A percentile compares a stretch with the other conserved stretches of the same genome.
Evolutionary conservation across 2,888 invertebrate genomes (phyloP).

Genomic region (Thecophora atra): DNA sequence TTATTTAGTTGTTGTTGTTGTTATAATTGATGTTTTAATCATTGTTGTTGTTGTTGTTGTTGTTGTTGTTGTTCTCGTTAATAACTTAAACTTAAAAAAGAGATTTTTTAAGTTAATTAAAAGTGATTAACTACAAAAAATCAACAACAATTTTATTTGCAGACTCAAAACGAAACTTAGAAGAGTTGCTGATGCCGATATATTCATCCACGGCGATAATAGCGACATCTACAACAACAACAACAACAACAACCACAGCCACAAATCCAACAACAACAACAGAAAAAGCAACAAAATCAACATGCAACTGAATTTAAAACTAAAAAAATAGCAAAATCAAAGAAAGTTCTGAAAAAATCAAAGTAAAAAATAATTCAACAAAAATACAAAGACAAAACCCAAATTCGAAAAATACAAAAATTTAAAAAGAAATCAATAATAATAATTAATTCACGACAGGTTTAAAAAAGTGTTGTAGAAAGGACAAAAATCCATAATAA

Average conservation of each 20-base stretch:
- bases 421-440: not conserved
- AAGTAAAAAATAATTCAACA: not conserved
- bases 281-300: not conserved
- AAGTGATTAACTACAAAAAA: conserved; percentile 52
- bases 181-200: conserved; percentile 27
- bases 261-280: not conserved
- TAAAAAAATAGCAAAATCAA: conserved; percentile 6
- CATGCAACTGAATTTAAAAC: not conserved
- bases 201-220: conserved; percentile 13
- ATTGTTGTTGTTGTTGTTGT: conserved; percentile 13
- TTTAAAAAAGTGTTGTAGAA: too few species aligned
- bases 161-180: conserved; percentile 30
- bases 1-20: too few species aligned
- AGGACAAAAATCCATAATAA: too few species aligned
- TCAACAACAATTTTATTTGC: conserved; percentile 51
- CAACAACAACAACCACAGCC: conserved; percentile 34
- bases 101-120: too few species aligned
- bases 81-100: not conserved
- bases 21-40: not conserved
- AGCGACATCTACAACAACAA: conserved; percentile 23
- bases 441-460: not conserved
- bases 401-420: not conserved
- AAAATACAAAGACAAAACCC: not conserved
- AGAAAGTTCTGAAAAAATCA: not conserved
- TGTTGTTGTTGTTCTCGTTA: conserved; percentile 8